Evolutionary conservation across 2,888 invertebrate species (phyloP).

Genomic region (Mamestra brassicae): DNA sequence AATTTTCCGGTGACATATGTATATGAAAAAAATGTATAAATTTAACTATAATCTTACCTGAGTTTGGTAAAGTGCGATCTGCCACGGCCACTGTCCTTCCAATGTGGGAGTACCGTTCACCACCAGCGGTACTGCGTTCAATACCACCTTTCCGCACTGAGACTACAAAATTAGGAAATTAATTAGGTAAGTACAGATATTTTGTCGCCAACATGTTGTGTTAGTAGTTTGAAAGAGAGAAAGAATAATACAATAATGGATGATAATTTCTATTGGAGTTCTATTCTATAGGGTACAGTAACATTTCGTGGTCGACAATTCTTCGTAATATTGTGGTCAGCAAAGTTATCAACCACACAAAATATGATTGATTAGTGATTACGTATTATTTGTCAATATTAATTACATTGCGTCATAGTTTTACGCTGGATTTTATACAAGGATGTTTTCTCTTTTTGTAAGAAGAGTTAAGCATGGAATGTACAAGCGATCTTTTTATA

Average conservation of each 20-base stretch:
- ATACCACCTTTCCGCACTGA: conserved; percentile 88
- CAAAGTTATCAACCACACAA: conserved; percentile 10
- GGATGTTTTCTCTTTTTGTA: background rate
- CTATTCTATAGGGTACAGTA: conserved; percentile 34
- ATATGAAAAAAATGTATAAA: too few relatives aligned
- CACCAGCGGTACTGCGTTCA: conserved; percentile 90
- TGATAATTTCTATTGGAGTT: background rate
- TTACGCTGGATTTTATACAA: background rate
- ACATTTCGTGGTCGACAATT: conserved; percentile 49
- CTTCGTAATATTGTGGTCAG: conserved; percentile 6
- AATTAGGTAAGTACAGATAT: conserved; percentile 13
- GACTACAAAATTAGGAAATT: conserved; percentile 69
- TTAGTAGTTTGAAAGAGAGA: conserved; percentile 36
- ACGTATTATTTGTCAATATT: background rate
- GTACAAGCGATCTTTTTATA: too few relatives aligned
- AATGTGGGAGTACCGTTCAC: conserved; percentile 91
- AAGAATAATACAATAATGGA: background rate
- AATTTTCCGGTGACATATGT: too few relatives aligned
- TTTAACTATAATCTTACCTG: conserved; percentile 78
- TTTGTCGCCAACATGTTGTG: background rate
- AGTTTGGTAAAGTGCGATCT: conserved; percentile 92
- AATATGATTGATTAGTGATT: background rate
- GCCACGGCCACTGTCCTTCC: conserved; percentile 93
- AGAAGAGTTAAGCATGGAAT: too few relatives aligned
- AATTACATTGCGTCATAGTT: background rate